Percentiles rank a stretch among this genome's conserved stretches.
Conservation (phyloP, 2,113 vertebrate species). For the Pithys albifrons region DNA sequence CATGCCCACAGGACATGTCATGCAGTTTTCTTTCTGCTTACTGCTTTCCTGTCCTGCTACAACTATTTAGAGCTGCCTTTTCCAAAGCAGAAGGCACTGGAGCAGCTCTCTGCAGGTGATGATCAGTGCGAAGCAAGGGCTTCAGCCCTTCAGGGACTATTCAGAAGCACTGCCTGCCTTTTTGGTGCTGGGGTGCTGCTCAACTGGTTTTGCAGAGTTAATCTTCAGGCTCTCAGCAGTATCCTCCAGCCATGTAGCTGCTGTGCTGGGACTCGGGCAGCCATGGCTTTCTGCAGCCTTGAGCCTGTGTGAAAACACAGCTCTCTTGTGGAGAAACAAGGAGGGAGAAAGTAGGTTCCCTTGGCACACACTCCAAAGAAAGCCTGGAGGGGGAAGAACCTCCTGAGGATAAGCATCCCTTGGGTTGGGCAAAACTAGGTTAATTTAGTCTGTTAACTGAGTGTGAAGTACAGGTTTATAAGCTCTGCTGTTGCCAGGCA, state of each 20-base stretch:
- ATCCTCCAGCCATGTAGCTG: accelerated
- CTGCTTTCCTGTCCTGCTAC: background rate
- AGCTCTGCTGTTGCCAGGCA: background rate
- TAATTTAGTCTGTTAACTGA: background rate
- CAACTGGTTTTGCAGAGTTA: background rate
- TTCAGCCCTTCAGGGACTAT: background rate
- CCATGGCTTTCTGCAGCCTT: background rate
- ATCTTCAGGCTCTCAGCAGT: background rate
- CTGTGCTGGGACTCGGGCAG: background rate
- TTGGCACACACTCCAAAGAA: background rate
- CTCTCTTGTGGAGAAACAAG: background rate
- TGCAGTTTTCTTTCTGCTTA: background rate
- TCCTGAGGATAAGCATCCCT: background rate
- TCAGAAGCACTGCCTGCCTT: background rate
- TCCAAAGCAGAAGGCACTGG: background rate
- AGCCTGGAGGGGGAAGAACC: background rate
- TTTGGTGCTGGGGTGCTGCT: background rate
- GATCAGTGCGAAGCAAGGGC: accelerated
- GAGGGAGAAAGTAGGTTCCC: background rate
- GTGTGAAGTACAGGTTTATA: background rate
- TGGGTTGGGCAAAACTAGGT: background rate
- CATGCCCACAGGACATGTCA: background rate
- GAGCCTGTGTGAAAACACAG: background rate
- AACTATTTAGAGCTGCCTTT: background rate
- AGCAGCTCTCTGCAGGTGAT: background rate